These are phyloP conservation scores for Microcebus lehilahytsara DNA, from an alignment of 2,113 vertebrate species.

Conservation along the genomic window DNA sequence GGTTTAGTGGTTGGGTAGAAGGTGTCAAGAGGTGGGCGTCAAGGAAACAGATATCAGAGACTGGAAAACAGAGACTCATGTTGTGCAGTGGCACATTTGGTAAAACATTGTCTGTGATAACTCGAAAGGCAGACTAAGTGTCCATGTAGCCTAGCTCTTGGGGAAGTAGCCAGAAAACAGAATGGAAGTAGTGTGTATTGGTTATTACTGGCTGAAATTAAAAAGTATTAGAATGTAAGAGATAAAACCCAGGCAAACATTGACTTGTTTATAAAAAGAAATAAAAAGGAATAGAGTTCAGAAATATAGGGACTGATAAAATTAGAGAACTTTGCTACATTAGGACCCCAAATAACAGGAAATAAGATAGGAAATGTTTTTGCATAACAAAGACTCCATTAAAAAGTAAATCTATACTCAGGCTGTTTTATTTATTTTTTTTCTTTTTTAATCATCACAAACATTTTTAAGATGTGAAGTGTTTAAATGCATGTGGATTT, in stretches of 20 bases:
- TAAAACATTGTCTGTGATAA: background rate
- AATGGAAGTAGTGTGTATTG: background rate
- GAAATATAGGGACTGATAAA: background rate
- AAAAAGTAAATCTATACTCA: background rate
- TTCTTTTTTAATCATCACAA: background rate
- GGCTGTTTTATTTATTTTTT: background rate
- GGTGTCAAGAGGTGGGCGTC: background rate
- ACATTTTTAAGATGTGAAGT: conserved; percentile 7
- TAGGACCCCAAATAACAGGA: background rate
- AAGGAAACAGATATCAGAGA: background rate
- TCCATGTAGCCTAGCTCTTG: background rate
- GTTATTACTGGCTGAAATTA: background rate
- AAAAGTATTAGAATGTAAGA: background rate
- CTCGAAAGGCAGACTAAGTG: background rate
- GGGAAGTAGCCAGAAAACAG: background rate
- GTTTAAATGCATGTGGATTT: background rate
- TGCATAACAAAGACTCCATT: background rate
- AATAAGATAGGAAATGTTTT: background rate
- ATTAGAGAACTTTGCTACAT: background rate
- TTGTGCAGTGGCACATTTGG: background rate
- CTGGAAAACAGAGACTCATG: background rate
- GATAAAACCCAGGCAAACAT: background rate
- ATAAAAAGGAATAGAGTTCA: background rate
- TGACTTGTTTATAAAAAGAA: background rate
- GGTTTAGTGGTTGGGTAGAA: background rate